These are phyloP conservation scores for Acronicta leporina DNA, from an alignment of 2,888 invertebrate species.

Conservation along the genomic window DNA sequence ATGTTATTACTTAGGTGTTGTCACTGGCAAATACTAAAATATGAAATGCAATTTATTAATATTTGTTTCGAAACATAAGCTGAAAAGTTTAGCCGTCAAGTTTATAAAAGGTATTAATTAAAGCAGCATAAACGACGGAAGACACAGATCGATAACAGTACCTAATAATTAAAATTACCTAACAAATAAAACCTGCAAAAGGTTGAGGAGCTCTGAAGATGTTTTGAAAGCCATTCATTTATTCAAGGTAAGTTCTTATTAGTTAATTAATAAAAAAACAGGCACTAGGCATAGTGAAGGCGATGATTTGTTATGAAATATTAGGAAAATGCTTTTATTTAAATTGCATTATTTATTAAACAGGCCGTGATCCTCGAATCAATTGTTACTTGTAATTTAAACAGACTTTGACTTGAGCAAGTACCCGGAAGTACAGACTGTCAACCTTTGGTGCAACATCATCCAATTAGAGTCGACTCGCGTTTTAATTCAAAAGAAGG, in stretches of 20 bases:
- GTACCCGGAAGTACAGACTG: not conserved
- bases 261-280: not conserved
- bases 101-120: not conserved
- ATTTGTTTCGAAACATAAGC: slow-evolving; percentile 2
- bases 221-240: not conserved
- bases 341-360: too few relatives aligned
- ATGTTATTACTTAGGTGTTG: slow-evolving; percentile 23
- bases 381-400: not conserved
- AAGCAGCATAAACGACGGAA: not conserved
- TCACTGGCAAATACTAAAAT: slow-evolving; percentile 8
- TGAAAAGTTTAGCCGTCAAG: not conserved
- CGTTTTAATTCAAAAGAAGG: slow-evolving; percentile 46
- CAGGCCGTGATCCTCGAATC: too few relatives aligned
- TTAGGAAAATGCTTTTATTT: too few relatives aligned
- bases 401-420: slow-evolving; percentile 6
- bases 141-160: too few relatives aligned
- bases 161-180: too few relatives aligned
- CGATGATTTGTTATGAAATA: not conserved
- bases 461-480: slow-evolving; percentile 60
- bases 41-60: slow-evolving; percentile 6
- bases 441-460: slow-evolving; percentile 39
- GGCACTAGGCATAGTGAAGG: not conserved
- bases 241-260: not conserved
- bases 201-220: not conserved
- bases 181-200: not conserved